These are phyloP conservation scores for Anoura caudifer DNA, from an alignment of 2,113 vertebrate species.

Conservation along the genomic window DNA sequence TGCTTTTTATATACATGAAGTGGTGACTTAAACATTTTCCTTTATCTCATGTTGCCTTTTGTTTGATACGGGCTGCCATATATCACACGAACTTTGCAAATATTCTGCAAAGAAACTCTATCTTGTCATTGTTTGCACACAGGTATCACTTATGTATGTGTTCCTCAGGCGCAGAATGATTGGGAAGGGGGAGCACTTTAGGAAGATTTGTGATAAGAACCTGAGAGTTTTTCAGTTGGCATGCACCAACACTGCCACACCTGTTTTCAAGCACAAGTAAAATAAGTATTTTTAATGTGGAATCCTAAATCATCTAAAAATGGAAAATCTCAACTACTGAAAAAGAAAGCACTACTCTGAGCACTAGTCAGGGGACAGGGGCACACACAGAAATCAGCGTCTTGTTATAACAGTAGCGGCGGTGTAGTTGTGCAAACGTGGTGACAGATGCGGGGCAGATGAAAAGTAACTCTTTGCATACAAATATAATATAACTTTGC, in stretches of 20 bases:
- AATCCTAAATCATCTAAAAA: not conserved
- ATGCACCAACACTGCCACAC: not conserved
- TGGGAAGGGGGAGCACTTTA: not conserved
- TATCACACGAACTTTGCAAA: not conserved
- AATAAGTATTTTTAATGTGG: not conserved
- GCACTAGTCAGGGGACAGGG: not conserved
- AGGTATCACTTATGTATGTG: not conserved
- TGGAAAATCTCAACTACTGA: slow-evolving; percentile 14
- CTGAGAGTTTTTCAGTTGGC: not conserved
- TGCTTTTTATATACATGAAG: not conserved
- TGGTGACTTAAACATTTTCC: not conserved
- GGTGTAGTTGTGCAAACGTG: slow-evolving; percentile 45
- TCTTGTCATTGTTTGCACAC: slow-evolving; percentile 45
- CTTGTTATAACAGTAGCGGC: slow-evolving; percentile 26
- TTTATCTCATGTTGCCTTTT: not conserved
- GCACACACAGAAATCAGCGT: slow-evolving; percentile 62
- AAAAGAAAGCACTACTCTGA: slow-evolving; percentile 37
- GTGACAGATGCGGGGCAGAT: slow-evolving; percentile 64
- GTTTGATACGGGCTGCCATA: not conserved
- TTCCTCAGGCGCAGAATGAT: not conserved
- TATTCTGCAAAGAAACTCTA: slow-evolving; percentile 13
- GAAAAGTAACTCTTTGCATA: slow-evolving; percentile 52
- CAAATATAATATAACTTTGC: not conserved
- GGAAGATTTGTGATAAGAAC: not conserved
- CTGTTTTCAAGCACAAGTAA: slow-evolving; percentile 51